These are phyloP conservation scores for Ichneumon xanthorius DNA, from an alignment of 2,888 invertebrate species.

Conservation along the genomic window DNA sequence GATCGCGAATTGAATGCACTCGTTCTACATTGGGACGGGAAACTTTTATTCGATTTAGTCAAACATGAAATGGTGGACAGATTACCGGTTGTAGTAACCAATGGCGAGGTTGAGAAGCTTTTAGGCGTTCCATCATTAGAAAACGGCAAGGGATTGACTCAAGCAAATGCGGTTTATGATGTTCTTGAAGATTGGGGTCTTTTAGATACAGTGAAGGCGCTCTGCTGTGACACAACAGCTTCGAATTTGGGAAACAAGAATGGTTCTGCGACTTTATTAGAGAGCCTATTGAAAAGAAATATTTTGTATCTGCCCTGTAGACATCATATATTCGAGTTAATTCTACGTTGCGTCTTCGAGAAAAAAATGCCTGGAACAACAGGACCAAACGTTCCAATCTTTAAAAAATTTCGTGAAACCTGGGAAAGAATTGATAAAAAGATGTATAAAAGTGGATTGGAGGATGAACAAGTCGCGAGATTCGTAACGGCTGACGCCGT, in stretches of 20 bases:
- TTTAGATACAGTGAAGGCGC: constrained; percentile 63
- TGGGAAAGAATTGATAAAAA: constrained; percentile 64
- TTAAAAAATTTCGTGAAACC: constrained; percentile 64
- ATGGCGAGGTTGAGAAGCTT: constrained; percentile 67
- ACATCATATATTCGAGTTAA: constrained; percentile 74
- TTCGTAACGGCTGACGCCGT: constrained; percentile 30
- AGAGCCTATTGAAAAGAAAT: constrained; percentile 68
- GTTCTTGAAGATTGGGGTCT: constrained; percentile 68
- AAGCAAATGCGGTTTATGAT: constrained; percentile 58
- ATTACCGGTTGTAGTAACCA: constrained; percentile 68
- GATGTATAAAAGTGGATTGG: constrained; percentile 38
- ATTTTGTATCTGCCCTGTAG: constrained; percentile 71
- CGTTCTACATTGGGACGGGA: constrained; percentile 75
- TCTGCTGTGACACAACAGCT: constrained; percentile 74
- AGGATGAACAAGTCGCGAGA: constrained; percentile 46
- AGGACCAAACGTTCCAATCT: constrained; percentile 68
- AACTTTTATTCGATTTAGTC: constrained; percentile 63
- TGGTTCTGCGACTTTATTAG: constrained; percentile 70
- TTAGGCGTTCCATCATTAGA: constrained; percentile 65
- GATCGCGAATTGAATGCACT: constrained; percentile 60
- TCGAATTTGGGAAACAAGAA: constrained; percentile 72
- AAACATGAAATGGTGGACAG: constrained; percentile 64
- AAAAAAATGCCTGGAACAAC: constrained; percentile 64
- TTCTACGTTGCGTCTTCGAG: constrained; percentile 70
- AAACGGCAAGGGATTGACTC: constrained; percentile 62